Conservation (phyloP, 2,888 invertebrate species). For the Junonia oenone region DNA sequence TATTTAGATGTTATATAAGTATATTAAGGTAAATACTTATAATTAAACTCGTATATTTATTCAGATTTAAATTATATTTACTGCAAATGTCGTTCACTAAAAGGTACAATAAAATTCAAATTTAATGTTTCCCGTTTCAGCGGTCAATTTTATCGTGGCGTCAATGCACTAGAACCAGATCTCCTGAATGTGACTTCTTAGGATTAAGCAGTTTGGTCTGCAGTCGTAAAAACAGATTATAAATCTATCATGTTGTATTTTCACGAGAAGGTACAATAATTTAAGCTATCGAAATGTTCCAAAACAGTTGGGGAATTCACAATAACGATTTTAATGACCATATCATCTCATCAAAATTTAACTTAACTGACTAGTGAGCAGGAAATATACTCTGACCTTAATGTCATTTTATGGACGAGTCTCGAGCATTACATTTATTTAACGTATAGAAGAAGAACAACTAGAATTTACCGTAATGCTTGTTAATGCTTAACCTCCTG, state of each 20-base stretch:
- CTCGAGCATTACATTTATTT: slow-evolving; percentile 10
- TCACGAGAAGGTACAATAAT: background rate
- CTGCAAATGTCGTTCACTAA: slow-evolving; percentile 61
- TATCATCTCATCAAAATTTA: background rate
- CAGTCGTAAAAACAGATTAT: slow-evolving; percentile 35
- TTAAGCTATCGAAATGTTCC: background rate
- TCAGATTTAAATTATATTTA: background rate
- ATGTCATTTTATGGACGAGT: slow-evolving; percentile 9
- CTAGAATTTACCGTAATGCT: slow-evolving; percentile 25
- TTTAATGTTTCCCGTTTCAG: slow-evolving; percentile 73
- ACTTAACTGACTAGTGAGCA: background rate
- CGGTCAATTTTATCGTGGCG: slow-evolving; percentile 65
- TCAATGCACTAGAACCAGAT: slow-evolving; percentile 60
- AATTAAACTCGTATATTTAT: too few species aligned
- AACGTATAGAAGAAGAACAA: slow-evolving; percentile 10
- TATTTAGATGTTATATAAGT: background rate
- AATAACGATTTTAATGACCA: background rate
- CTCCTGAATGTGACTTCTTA: slow-evolving; percentile 37
- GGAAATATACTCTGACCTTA: slow-evolving; percentile 11
- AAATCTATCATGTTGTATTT: background rate
- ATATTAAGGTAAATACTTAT: too few species aligned
- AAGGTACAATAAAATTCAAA: slow-evolving; percentile 68
- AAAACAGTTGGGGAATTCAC: background rate
- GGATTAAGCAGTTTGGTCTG: slow-evolving; percentile 50
- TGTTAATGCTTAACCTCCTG: slow-evolving; percentile 18